Conservation (phyloP, 2,113 vertebrate species). For the Nothoprocta perdicaria region DNA sequence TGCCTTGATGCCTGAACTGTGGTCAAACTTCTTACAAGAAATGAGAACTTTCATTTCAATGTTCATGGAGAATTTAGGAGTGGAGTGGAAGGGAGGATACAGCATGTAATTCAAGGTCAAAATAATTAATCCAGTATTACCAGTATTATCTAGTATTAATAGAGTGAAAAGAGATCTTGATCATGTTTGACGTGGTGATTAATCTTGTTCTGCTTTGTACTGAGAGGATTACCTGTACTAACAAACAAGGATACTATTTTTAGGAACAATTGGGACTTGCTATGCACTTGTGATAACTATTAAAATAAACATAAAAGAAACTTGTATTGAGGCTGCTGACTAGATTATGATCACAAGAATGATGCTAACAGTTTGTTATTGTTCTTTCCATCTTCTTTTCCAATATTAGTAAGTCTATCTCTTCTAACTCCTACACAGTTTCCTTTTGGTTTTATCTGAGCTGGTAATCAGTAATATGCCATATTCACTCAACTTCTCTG, state of each 20-base stretch:
- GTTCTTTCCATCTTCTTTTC: background rate
- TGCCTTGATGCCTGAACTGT: background rate
- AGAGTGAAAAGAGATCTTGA: background rate
- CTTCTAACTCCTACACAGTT: background rate
- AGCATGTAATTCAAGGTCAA: background rate
- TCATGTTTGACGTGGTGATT: background rate
- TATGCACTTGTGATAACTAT: background rate
- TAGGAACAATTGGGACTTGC: background rate
- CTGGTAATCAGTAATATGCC: background rate
- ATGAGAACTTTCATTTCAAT: background rate
- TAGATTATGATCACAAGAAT: background rate
- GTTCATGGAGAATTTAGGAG: background rate
- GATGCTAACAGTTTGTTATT: background rate
- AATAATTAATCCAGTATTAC: background rate
- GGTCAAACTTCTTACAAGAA: background rate
- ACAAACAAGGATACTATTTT: background rate
- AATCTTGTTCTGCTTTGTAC: background rate
- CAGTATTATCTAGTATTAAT: background rate
- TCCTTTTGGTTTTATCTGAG: background rate
- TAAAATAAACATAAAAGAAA: background rate
- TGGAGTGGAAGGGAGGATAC: background rate
- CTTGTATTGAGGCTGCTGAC: background rate
- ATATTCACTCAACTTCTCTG: background rate
- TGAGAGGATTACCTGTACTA: background rate
- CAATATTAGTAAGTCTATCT: background rate